These are phyloP conservation scores for Drosophila hydei DNA, from an alignment of 1,140 invertebrate genomes.

Conservation along the genomic window DNA sequence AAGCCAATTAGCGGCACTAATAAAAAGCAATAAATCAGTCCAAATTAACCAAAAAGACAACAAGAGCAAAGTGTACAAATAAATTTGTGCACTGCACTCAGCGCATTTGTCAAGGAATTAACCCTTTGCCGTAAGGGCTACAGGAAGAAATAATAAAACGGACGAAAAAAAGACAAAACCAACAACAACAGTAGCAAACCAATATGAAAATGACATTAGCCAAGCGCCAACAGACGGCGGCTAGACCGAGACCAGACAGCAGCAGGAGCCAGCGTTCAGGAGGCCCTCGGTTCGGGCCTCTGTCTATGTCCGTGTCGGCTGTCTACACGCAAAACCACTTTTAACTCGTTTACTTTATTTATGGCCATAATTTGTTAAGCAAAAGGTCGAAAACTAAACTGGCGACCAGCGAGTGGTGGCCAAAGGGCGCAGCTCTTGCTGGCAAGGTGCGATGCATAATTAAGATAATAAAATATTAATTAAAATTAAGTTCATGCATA, in stretches of 20 bases:
- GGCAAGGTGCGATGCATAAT: conserved; percentile 83
- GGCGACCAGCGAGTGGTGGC: conserved; percentile 43
- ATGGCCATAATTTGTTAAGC: conserved; percentile 81
- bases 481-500: conserved; percentile 82
- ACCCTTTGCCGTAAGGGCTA: conserved; percentile 52
- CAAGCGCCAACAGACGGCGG: conserved; percentile 65
- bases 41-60: conserved; percentile 46
- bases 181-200: conserved; percentile 26
- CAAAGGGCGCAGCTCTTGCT: conserved; percentile 59
- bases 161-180: neutral
- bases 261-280: conserved; percentile 10
- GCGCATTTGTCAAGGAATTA: conserved; percentile 63
- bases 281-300: conserved; percentile 2
- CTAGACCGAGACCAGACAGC: conserved; percentile 57
- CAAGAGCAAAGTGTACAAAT: conserved; percentile 26
- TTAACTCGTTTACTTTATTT: conserved; percentile 84
- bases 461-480: conserved; percentile 84
- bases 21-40: conserved; percentile 67
- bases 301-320: conserved; percentile 52
- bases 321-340: conserved; percentile 84
- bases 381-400: conserved; percentile 79
- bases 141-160: conserved; percentile 4
- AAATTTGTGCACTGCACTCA: conserved; percentile 41
- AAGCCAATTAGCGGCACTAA: conserved; percentile 54
- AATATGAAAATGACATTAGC: conserved; percentile 75